Evolutionary conservation across 2,888 invertebrate species (phyloP).

Genomic region (Hirtodrosophila cameraria): DNA sequence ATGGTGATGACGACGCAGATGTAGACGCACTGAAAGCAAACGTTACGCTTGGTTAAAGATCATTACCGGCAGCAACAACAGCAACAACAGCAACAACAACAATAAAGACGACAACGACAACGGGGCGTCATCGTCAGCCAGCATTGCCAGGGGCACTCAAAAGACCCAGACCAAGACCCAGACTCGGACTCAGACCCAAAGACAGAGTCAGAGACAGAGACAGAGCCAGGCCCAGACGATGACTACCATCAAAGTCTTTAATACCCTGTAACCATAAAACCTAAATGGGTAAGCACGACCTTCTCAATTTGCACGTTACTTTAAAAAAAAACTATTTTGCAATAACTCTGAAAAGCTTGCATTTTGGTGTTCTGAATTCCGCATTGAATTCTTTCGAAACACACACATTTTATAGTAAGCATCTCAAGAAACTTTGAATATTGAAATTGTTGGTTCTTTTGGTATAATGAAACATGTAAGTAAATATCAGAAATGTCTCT

Average conservation of each 20-base stretch:
- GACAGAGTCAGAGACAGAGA: conserved; percentile 11
- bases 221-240: conserved; percentile 2
- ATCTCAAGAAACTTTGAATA: too few relatives aligned
- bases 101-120: conserved; percentile 36
- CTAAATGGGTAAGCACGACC: not conserved
- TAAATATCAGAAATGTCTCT: too few relatives aligned
- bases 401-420: too few relatives aligned
- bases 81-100: conserved; percentile 18
- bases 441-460: too few relatives aligned
- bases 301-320: too few relatives aligned
- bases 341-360: too few relatives aligned
- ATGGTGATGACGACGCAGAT: conserved; percentile 79
- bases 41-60: conserved; percentile 81
- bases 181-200: conserved; percentile 25
- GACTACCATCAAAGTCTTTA: conserved; percentile 3
- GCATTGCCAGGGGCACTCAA: conserved; percentile 61
- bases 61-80: conserved; percentile 77
- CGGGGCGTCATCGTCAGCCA: conserved; percentile 40
- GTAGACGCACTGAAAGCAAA: conserved; percentile 81
- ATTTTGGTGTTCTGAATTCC: too few relatives aligned
- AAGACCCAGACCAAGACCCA: conserved; percentile 27
- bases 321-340: too few relatives aligned
- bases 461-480: too few relatives aligned
- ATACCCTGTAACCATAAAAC: conserved; percentile 9
- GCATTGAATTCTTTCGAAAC: too few relatives aligned